Evolutionary conservation across 2,888 invertebrate species (phyloP), one percentile per base, ranked within the genome.

Genomic region (Esperia sulphurella): DNA sequence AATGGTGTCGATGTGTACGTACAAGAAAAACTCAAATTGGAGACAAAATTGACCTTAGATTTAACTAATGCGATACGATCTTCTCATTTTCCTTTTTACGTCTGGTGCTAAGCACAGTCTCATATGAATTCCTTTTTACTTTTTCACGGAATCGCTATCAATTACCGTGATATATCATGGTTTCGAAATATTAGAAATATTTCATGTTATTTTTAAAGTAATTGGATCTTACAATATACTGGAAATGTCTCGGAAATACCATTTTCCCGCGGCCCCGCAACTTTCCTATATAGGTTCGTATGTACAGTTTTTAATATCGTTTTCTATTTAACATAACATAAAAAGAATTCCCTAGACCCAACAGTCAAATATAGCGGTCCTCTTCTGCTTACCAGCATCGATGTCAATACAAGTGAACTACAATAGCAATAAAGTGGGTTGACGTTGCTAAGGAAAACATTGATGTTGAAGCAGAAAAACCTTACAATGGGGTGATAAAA

Each of bases 121-220:
- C 71, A 71, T 75, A 79, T 77, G 72, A 76, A 76, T 79, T 77
- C 64, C 61, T 65, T 76, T 76, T 65, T 62, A 65, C 67, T 71
- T 69, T 65, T 75, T 65, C 39, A 14, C 14, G 14, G 14, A 39
- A 14, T 13, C 63, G 68, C 73, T 66, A 69, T 79, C 77, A 67
- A 71, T 74, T 71, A 66, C 66, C 60, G 52, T 69, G 63, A 14
- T 14, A 41, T 14, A 30, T 46, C 63, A 68, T 67, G 62, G 51
- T 63, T 63, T 55, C 56, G 14, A 13, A 59, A 57, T 62, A 65
- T 72, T 70, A 67, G 68, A 72, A 66, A 69, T 63, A 67, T 39
- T 39, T n/a, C 37, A 14, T 39, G 39, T n/a, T 14, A 33, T 39
- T 39, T 39, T 39, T 39, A 61, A 45, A 48, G 45, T 29, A 50